Evolutionary conservation across 2,888 invertebrate genomes (phyloP), one percentile per base, ranked within the genome.

Genomic region (Troides oblongomaculatus): DNA sequence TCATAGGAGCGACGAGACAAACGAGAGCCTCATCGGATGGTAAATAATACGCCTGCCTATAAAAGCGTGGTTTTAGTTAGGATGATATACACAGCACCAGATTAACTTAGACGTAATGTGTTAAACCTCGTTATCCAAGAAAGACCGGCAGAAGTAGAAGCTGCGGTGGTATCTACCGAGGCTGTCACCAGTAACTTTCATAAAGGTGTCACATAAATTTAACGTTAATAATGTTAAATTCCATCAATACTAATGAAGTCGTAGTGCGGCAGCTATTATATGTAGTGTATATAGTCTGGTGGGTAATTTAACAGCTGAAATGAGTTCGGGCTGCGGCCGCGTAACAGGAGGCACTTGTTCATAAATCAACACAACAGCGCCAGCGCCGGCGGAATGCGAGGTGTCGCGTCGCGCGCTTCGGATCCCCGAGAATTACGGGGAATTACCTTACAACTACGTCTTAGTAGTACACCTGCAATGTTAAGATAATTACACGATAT

Each of bases 391-490:
- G 69, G 70, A 73, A 71, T 71, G 72, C 71, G 73, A 71, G 73
- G 73, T 73, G 73, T 72, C 73, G 71, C 72, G 63, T 63, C 43
- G 75, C 71, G 70, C 71, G 73, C 75, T 73, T 71, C 68, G 71
- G 70, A 68, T 71, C 69, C 66, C 70, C 61, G 72, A 59, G 70
- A 69, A 72, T 73, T 74, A 74, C 74, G 64, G 72, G 71, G 72
- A 73, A 75, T 75, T 76, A 75, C 74, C 74, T 72, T 70, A 72
- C 74, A 74, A 73, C 73, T 74, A 73, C 66, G 68, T 62, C 66
- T 70, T 57, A 71, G 70, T 62, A 71, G 72, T 72, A 72, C 70
- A 74, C 36, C 57, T 39, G 43, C 53, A 62, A 68, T 63, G 69
- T 61, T 57, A 4, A 74, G 72, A 77, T 68, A 64, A 71, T 72